These are phyloP conservation scores for Tethya wilhelma DNA, from an alignment of 37 sponge, comb jelly and placozoan genomes.

Conservation along the genomic window DNA sequence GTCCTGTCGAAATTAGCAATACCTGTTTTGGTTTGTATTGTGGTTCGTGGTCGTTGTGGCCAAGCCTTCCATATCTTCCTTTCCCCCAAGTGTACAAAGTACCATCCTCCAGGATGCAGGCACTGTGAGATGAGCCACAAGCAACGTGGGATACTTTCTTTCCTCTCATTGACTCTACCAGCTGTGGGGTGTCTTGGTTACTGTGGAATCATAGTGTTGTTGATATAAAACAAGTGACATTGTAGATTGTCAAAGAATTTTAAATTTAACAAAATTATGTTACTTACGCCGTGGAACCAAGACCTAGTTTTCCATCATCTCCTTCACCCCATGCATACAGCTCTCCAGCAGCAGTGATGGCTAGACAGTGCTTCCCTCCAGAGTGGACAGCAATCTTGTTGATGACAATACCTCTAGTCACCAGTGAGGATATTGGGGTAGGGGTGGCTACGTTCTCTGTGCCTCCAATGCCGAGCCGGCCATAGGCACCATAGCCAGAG, in stretches of 20 bases:
- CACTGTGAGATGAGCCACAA: constrained; percentile 96
- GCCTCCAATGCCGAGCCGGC: constrained; percentile 90
- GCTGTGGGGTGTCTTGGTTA: constrained; percentile 67
- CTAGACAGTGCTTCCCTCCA: constrained; percentile 92
- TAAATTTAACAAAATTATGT: neutral
- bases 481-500: constrained; percentile 89
- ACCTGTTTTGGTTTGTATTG: constrained; percentile 92
- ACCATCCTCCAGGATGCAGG: constrained; percentile 89
- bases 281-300: constrained; percentile 79
- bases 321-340: constrained; percentile 97
- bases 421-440: constrained; percentile 62
- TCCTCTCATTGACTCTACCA: constrained; percentile 71
- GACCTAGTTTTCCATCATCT: constrained; percentile 95
- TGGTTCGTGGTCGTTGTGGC: constrained; percentile 92
- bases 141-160: constrained; percentile 76
- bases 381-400: constrained; percentile 89
- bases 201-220: constrained; percentile 21
- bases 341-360: constrained; percentile 79
- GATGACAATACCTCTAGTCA: constrained; percentile 56
- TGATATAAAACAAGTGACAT: neutral
- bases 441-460: constrained; percentile 71
- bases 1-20: too few species aligned
- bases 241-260: neutral
- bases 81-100: constrained; percentile 96
- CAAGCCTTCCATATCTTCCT: constrained; percentile 95